A percentile compares a stretch with the other conserved stretches of the same genome.
Evolutionary conservation across 64 coral and sea anemone genomes (phyloP).

Genomic region (Montipora efflorescens): DNA sequence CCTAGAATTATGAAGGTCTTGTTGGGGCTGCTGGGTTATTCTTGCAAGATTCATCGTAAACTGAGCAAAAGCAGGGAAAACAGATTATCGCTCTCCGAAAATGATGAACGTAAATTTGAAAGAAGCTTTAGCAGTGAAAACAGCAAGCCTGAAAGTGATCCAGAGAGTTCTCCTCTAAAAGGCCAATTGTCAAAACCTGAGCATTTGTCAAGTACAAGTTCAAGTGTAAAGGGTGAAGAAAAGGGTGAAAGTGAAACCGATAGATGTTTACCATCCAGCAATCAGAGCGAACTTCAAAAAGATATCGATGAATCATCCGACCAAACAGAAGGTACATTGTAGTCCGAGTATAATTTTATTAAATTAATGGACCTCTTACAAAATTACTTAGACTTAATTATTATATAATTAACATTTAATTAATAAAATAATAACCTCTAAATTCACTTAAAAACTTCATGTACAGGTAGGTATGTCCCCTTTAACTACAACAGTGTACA

Average conservation of each 20-base stretch:
- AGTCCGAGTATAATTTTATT: not conserved
- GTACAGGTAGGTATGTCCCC: too few relatives aligned
- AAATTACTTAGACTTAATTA: too few relatives aligned
- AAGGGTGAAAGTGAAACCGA: not conserved
- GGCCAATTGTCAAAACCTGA: not conserved
- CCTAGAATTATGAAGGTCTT: conserved; percentile 91
- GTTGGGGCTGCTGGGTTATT: conserved; percentile 86
- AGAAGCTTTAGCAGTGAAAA: conserved; percentile 39
- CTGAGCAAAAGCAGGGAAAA: conserved; percentile 65
- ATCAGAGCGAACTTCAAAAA: not conserved
- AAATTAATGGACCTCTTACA: too few relatives aligned
- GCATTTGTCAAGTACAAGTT: not conserved
- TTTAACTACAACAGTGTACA: too few relatives aligned
- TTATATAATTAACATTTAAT: too few relatives aligned
- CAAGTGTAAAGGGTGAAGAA: not conserved
- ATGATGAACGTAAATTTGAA: conserved; percentile 25
- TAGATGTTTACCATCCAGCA: not conserved
- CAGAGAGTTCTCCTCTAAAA: not conserved
- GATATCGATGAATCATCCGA: not conserved
- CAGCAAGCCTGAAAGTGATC: not conserved
- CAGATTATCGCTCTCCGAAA: conserved; percentile 77
- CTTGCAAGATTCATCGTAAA: conserved; percentile 90
- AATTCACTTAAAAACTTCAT: too few relatives aligned
- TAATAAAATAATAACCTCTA: too few relatives aligned
- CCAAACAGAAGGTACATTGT: not conserved